phyloP scores from a whole-genome alignment of 2,113 vertebrate genomes.

The Ctenodactylus gundi region DNA sequence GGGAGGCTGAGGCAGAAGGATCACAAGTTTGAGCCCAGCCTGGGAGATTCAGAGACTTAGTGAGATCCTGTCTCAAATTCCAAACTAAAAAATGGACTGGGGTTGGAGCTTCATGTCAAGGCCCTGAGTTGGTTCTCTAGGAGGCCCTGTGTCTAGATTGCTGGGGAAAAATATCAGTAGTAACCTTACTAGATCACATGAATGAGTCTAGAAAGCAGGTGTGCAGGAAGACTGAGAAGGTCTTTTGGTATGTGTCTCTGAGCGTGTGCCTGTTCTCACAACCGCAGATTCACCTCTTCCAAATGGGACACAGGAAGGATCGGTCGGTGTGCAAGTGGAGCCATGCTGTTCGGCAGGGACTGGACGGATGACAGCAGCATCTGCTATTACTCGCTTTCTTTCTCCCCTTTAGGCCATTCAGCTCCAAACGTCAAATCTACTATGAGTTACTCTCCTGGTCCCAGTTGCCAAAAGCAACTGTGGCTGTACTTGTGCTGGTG shows the following conservation, averaged over 20 bases:
- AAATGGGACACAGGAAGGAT: background rate
- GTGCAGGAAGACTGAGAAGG: too few species aligned
- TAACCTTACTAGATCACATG: background rate
- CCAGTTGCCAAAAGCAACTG: background rate
- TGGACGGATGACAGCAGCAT: background rate
- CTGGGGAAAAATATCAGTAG: too few species aligned
- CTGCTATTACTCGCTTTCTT: background rate
- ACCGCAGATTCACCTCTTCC: background rate
- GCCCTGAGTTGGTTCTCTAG: too few species aligned
- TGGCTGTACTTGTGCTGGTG: background rate
- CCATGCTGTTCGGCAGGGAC: background rate
- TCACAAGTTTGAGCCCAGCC: too few species aligned
- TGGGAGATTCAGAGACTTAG: too few species aligned
- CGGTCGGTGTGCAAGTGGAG: too few species aligned
- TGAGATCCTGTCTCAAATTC: too few species aligned
- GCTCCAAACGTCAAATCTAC: background rate
- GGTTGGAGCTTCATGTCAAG: too few species aligned
- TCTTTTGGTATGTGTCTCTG: fast-evolving
- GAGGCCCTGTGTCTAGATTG: too few species aligned
- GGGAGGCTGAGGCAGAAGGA: too few species aligned
- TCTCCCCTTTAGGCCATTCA: background rate
- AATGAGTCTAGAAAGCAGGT: background rate
- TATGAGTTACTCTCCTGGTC: background rate
- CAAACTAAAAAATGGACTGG: too few species aligned
- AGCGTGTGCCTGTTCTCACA: background rate